A percentile compares a stretch with the other conserved stretches of the same genome.
These are phyloP conservation scores for Leptinotarsa haldemani DNA, from an alignment of 2,888 invertebrate species.

Conservation along the genomic window DNA sequence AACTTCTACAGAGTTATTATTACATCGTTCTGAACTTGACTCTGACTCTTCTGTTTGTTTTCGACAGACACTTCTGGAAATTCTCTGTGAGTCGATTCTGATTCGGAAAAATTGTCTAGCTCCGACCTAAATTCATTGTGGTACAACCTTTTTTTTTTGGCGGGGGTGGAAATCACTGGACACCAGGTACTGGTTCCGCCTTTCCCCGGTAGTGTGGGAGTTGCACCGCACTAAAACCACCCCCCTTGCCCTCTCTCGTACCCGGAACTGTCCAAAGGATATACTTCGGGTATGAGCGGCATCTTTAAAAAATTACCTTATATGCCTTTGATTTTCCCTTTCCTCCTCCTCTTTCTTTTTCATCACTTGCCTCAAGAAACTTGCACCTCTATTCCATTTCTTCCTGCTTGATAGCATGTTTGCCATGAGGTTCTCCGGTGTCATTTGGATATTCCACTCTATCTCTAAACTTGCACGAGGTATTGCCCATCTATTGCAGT, in stretches of 20 bases:
- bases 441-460: not conserved
- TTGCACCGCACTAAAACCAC: slow-evolving; percentile 8
- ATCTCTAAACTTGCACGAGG: too few relatives aligned
- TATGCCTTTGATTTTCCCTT: not conserved
- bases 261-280: slow-evolving; percentile 2
- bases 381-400: not conserved
- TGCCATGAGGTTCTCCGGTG: not conserved
- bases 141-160: too few relatives aligned
- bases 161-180: not conserved
- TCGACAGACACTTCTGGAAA: too few relatives aligned
- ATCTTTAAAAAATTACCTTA: too few relatives aligned
- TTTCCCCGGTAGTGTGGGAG: slow-evolving; percentile 3
- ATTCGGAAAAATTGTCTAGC: too few relatives aligned
- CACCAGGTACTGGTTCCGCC: slow-evolving; percentile 7
- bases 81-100: too few relatives aligned
- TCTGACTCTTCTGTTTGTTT: too few relatives aligned
- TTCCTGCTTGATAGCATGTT: not conserved
- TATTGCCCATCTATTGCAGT: too few relatives aligned
- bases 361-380: not conserved
- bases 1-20: too few relatives aligned
- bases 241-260: slow-evolving; percentile 1
- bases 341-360: not conserved
- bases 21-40: too few relatives aligned
- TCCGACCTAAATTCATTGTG: too few relatives aligned
- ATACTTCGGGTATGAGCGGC: slow-evolving; percentile 2